Evolutionary conservation across 2,113 vertebrate genomes (phyloP), one percentile per base, ranked within the genome.

Genomic region (Calyptommatus sinebrachiatus): DNA sequence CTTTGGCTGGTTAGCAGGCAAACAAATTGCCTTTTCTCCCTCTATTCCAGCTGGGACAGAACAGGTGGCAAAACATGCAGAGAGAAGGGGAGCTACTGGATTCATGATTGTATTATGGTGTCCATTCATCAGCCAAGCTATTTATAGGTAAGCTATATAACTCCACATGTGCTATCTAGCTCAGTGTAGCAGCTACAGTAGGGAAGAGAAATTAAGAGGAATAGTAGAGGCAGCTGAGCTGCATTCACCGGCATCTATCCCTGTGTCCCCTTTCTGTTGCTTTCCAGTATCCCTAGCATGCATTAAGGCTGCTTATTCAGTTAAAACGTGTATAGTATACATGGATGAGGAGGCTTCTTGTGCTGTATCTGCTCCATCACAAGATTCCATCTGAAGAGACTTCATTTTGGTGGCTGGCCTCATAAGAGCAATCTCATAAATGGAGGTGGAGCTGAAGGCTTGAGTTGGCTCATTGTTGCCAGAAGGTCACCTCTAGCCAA

Each of bases 11-110:
- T 80, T 70, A 65, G 62, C 7, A 46, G 28, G 65, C 65, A 29
- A 29, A 29, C 65, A 24, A 22, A 26, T 26, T 62, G 61, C 8
- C 71, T 70, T 62, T 57, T 61, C 50, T 67, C 71, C 71, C 76
- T 79, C 73, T 62, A 48, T 60, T 83, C 82, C 80, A 87, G 81
- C 84, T 85, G 87, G 83, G 71, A 72, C 73, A 9, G 72, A 88
- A 70, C 86, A 91, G 88, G 89, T 86, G 85, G 83, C 28, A 12
- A 68, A 69, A 24, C 65, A 69, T 31, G 60, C 66, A 78, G 24
- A n/a, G 14, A 60, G 72, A 8, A 24, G 31, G 18, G 29, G 18
- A 31, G 48, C 21, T 35, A 65, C 50, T 61, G 72, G n/a, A 14
- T n/a, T 75, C 72, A 61, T 41, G 41, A 69, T 11, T 29, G 65